Conservation (phyloP, 2,113 vertebrate species). For the Siphamia tubifer region DNA sequence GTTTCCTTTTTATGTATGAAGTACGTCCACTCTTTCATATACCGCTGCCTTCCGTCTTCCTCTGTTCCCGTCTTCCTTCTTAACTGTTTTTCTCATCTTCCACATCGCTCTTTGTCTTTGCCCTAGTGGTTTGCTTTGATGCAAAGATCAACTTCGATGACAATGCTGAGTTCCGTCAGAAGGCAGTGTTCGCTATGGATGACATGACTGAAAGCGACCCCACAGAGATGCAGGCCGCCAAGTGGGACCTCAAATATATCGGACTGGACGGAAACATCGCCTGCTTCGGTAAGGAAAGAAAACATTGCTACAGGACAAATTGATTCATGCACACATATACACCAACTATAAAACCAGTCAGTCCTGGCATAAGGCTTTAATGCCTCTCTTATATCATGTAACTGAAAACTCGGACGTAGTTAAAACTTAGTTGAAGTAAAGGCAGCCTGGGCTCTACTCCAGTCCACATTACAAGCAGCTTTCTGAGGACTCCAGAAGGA, state of each 20-base stretch:
- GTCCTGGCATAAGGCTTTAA: constrained; percentile 27
- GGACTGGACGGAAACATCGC: constrained; percentile 98
- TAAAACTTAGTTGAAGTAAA: constrained; percentile 68
- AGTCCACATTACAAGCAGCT: constrained; percentile 66
- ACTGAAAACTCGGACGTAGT: constrained; percentile 47
- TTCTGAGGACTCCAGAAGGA: constrained; percentile 71
- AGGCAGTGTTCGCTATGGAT: constrained; percentile 95
- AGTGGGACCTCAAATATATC: constrained; percentile 96
- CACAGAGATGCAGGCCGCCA: constrained; percentile 93
- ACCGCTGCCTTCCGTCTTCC: neutral
- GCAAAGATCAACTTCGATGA: constrained; percentile 99
- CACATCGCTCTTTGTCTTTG: neutral
- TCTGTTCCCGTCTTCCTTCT: neutral
- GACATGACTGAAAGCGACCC: constrained; percentile 94
- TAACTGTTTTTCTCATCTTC: constrained; percentile 23
- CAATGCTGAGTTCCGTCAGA: constrained; percentile 98
- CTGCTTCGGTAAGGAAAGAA: constrained; percentile 89
- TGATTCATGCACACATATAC: neutral
- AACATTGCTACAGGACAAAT: neutral
- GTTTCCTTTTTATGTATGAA: neutral
- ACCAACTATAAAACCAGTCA: neutral
- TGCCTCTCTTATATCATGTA: constrained; percentile 37
- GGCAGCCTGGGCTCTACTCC: constrained; percentile 53
- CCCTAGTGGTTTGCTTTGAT: constrained; percentile 96
- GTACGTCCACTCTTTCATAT: neutral